Base-by-base conservation (phyloP, 2,797 vertebrate genomes). In the Alosa sapidissima region DNA sequence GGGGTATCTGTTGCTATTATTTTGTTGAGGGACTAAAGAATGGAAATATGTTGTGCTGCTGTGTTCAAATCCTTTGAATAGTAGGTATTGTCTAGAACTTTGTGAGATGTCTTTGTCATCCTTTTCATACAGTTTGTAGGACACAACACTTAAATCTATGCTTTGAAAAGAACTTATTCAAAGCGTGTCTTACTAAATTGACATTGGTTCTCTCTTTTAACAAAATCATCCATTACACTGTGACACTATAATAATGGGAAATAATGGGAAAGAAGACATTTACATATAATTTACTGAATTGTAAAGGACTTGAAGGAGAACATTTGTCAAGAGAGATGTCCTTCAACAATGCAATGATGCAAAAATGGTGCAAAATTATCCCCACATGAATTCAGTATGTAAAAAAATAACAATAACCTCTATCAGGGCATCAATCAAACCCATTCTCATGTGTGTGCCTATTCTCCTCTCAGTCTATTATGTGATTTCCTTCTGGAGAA, bases 381-480 rank as follows among this genome's bases (percentile, higher is more conserved):
- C 36, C 72, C 36, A 78, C 72, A 47, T 78, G 72, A 78, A 78
- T 78, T 45, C 41, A 47, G 72, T 1, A 36, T 78, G 72, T 47
- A 45, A 19, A 45, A 21, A 36, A 72, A 55, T 55, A 55, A 72
- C 5, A 45, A 75, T 78, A 78, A 47, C 36, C 21, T 78, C 72
- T 47, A 78, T 78, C 41, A 78, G 36, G 41, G 41, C 72, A 47
- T 78, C 72, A 78, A 47, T 78, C 72, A 78, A 47, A 78, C 14
- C 72, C 36, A 28, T 28, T 28, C 28, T 28, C 28, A 28, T 55
- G 41, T 81, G 49, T 28, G 91, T 89, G 89, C 92, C 87, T 81
- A 85, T 88, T 86, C 82, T 47, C 41, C 72, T 78, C 21, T 78
- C 1, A 0, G 36, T 21, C 41, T 78, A 47, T 75, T 75, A 47